Base-by-base conservation (phyloP, 2,888 invertebrate species). In the Amphimallon solstitiale region DNA sequence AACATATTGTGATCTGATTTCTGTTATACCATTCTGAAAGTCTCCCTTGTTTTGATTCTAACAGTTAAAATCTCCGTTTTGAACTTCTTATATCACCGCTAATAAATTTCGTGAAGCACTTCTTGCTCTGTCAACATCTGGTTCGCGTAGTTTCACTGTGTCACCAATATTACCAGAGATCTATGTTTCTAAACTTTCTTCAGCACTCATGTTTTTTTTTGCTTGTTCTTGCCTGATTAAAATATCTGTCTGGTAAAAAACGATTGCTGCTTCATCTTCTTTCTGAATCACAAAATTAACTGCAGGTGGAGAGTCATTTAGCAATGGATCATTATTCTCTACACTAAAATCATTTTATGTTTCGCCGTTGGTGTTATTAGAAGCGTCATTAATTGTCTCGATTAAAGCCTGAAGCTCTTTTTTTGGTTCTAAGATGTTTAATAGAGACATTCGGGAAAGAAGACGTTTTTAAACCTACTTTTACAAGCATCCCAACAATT, bases 61-160 rank as follows among this genome's bases (percentile, higher is more conserved):
- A 37, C 37, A n/a, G 5, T n/a, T 37, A 46, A 46, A 5, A 15
- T 46, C 46, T 5, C 14, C 6, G 14, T 46, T 46, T 46, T 46
- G 46, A 46, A 51, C 2, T 1, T 51, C 21, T 51, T 19, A 23
- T 51, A 21, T 23, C 29, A 51, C 51, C 51, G 51, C 23, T 51
- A 51, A 51, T 51, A 51, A 21, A 51, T 19, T 51, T 19, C 34
- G 51, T 51, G 51, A 21, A 19, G 9, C 29, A 51, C 51, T 51
- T 1, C 14, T 19, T 51, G 34, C 19, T 51, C 51, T 51, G 29
- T 51, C 51, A 51, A 51, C n/a, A n/a, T n/a, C n/a, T n/a, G n/a
- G n/a, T n/a, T n/a, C n/a, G n/a, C n/a, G n/a, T 6, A 19, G n/a
- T n/a, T 7, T n/a, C 15, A 43, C 43, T 43, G 12, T 12, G 15